Evolutionary conservation across 2,888 invertebrate genomes (phyloP).

Genomic region (Agrotis ipsilon): DNA sequence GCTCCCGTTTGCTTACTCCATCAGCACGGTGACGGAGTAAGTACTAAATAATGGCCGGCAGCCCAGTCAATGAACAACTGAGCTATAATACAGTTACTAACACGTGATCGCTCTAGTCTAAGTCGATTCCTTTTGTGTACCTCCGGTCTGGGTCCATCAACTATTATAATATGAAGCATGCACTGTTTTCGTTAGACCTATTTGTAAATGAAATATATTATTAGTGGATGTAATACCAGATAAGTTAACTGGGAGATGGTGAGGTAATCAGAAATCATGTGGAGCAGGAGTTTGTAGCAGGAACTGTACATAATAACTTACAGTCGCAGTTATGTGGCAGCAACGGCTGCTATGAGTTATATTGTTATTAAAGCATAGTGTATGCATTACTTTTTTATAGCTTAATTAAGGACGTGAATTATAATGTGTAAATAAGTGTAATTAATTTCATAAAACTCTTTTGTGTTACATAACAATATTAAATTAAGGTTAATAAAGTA

Average conservation of each 20-base stretch:
- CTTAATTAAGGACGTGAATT: neutral
- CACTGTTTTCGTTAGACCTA: neutral
- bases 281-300: neutral
- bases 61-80: no score
- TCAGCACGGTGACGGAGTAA: neutral
- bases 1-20: neutral
- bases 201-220: no score
- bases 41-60: neutral
- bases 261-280: neutral
- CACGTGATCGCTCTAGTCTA: no score
- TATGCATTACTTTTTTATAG: neutral
- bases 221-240: neutral
- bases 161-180: neutral
- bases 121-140: no score
- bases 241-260: neutral
- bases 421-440: conserved; percentile 29
- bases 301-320: neutral
- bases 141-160: no score
- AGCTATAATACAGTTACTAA: no score
- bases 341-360: neutral
- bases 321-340: no score
- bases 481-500: conserved; percentile 61
- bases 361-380: neutral
- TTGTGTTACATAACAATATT: conserved; percentile 47
- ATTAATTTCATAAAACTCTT: conserved; percentile 22